These are phyloP conservation scores for Xanthia icteritia DNA, from an alignment of 2,888 invertebrate genomes.

Conservation along the genomic window DNA sequence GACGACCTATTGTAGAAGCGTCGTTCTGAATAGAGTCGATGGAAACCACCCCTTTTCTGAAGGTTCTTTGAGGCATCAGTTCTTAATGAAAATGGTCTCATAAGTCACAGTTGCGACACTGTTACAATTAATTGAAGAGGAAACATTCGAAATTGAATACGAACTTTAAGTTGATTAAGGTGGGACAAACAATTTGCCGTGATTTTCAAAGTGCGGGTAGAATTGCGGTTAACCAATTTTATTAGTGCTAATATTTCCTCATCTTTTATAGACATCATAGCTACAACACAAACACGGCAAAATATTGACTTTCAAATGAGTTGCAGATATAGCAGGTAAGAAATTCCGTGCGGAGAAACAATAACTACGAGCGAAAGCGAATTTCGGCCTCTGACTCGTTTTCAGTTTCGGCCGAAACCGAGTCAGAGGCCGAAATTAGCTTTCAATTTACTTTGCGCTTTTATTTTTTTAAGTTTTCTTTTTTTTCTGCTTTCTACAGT, in stretches of 20 bases:
- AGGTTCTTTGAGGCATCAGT: neutral
- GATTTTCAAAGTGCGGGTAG: constrained; percentile 15
- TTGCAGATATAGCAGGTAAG: neutral
- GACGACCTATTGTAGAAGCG: constrained; percentile 9
- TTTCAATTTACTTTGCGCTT: neutral
- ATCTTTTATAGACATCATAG: neutral
- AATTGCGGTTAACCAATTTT: constrained; percentile 16
- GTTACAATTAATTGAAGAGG: neutral
- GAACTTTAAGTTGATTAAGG: neutral
- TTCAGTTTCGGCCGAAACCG: constrained; percentile 16
- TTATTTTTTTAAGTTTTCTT: neutral
- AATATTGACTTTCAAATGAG: neutral
- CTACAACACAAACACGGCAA: neutral
- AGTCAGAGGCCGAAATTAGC: too few relatives aligned
- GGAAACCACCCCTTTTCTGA: neutral
- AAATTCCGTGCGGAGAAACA: neutral
- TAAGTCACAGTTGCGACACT: neutral
- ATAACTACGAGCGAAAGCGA: neutral
- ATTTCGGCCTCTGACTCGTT: constrained; percentile 6
- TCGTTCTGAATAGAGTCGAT: neutral
- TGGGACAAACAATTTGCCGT: neutral
- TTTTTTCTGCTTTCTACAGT: neutral
- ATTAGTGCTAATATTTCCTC: constrained; percentile 14
- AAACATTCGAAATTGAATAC: neutral
- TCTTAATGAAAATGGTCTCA: neutral